phyloP scores from a whole-genome alignment of 2,113 vertebrate species.

The Symphodus melops region DNA sequence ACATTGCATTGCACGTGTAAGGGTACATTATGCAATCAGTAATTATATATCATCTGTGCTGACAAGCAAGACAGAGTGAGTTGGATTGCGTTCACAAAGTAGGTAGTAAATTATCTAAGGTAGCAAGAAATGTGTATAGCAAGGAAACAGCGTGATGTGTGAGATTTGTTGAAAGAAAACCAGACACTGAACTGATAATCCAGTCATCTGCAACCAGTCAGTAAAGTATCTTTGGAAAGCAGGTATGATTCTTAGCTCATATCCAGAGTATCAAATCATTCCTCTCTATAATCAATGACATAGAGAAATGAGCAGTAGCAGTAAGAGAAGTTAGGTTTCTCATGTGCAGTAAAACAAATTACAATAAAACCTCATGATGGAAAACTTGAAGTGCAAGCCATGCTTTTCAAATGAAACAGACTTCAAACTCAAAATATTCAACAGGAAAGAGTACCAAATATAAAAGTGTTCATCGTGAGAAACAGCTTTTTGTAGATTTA shows the following conservation, averaged over 20 bases:
- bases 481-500: too few species aligned
- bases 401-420: not conserved
- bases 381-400: not conserved
- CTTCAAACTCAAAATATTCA: not conserved
- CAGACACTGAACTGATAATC: not conserved
- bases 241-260: too few species aligned
- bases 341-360: slow-evolving; percentile 1
- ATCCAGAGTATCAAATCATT: not conserved
- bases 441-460: not conserved
- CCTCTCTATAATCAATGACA: not conserved
- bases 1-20: not conserved
- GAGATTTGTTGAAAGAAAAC: not conserved
- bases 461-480: not conserved
- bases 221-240: too few species aligned
- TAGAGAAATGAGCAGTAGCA: not conserved
- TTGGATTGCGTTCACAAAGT: slow-evolving; percentile 3
- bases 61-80: slow-evolving; percentile 10
- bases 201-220: slow-evolving; percentile 2
- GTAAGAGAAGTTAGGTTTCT: not conserved
- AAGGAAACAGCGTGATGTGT: not conserved
- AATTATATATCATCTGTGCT: slow-evolving; percentile 27
- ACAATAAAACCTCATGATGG: not conserved
- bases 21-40: not conserved
- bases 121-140: too few species aligned
- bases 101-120: not conserved